Conservation (phyloP, 2,113 vertebrate species). For the Odobenus rosmarus region DNA sequence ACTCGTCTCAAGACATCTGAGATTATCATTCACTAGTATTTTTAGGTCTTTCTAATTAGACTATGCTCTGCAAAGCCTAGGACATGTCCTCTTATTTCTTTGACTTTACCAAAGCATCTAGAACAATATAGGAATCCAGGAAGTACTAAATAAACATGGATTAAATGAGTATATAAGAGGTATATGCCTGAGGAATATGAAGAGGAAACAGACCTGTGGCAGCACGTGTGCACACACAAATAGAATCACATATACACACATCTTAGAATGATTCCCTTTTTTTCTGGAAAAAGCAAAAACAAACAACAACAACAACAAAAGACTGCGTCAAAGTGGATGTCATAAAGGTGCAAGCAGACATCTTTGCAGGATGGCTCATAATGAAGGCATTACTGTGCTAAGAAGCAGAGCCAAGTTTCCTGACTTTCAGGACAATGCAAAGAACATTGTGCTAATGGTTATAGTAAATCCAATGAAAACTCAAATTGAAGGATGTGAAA, state of each 20-base stretch:
- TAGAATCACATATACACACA: not conserved
- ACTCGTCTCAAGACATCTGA: not conserved
- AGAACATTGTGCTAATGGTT: conserved; percentile 10
- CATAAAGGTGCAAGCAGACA: not conserved
- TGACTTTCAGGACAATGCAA: not conserved
- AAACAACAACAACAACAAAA: not conserved
- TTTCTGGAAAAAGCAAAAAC: not conserved
- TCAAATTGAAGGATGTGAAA: conserved; percentile 37
- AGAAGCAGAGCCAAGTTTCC: not conserved
- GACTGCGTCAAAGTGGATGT: not conserved
- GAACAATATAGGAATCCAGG: not conserved
- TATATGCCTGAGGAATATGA: not conserved
- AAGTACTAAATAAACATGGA: not conserved
- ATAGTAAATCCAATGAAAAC: conserved; percentile 40
- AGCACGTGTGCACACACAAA: not conserved
- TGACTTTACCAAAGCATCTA: not conserved
- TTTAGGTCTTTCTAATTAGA: not conserved
- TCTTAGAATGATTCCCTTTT: not conserved
- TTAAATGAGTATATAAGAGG: not conserved
- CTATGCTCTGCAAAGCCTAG: not conserved
- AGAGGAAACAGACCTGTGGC: not conserved
- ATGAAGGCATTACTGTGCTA: not conserved
- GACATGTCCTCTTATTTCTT: not conserved
- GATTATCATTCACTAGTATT: not conserved
- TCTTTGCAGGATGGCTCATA: not conserved